Evolutionary conservation across 2,888 invertebrate species (phyloP), one percentile per base, ranked within the genome.

Genomic region (Diaprepes abbreviatus): DNA sequence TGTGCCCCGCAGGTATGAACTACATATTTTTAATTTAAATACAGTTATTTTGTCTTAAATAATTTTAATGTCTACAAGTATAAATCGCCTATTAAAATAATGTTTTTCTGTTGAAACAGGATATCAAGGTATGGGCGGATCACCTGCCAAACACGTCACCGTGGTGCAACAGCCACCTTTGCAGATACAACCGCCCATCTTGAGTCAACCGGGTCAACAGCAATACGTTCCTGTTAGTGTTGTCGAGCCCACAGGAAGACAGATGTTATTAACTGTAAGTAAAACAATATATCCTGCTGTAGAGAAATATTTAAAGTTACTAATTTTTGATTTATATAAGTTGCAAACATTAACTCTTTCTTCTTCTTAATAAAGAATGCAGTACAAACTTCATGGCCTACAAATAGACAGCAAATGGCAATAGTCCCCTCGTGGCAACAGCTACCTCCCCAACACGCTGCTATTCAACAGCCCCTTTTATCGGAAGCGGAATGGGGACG

Each of bases 191-290:
- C 92, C 93, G 4, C 90, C 91, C 19, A 89, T 94, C 17, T 92
- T 90, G 71, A 95, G 95, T 81, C 95, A 91, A 82, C 86, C 89
- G 33, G 92, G 92, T 9, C 93, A 93, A 79, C 95, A 95, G 84
- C 95, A 96, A 83, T 96, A 96, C 84, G 95, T 91, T 76, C 96
- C 97, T 31, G 96, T 97, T 59, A 96, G 96, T 55, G 95, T 97
- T 87, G 94, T 97, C 54, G 94, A 94, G 79, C 95, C 94, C 74
- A 90, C 90, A 73, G 93, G 92, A 19, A 88, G 93, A 74, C 92
- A 92, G 81, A 93, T 93, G 91, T 84, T 94, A 70, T 85, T 93
- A 36, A 91, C 92, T 48, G 90, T 89, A 84, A 84, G 86, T 75
- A 33, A 21, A 36, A 12, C 12, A 36, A 36, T 1, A 36, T 12